A percentile compares a stretch with the other conserved stretches of the same genome.
Evolutionary conservation across 53 echinoderm and acorn worm species (phyloP).

Genomic region (Echinometra lucunter): DNA sequence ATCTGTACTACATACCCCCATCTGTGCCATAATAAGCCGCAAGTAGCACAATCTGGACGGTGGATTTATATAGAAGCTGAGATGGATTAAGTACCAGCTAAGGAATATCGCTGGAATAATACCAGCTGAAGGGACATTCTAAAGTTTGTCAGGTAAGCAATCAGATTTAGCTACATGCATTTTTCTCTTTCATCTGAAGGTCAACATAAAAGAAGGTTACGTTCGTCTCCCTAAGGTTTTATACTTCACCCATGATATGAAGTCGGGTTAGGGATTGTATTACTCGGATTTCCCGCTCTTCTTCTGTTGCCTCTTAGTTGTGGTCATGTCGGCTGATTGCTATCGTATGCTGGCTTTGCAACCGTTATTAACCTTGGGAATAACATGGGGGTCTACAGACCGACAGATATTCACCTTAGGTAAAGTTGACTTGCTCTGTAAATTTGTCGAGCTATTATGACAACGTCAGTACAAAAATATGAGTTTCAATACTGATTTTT

Average conservation of each 20-base stretch:
- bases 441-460: background rate
- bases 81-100: background rate
- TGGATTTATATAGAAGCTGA: background rate
- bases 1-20: background rate
- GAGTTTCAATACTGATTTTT: too few species aligned
- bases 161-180: background rate
- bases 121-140: background rate
- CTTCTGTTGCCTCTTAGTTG: background rate
- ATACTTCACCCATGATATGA: background rate
- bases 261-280: background rate
- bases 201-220: constrained; percentile 4
- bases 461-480: background rate
- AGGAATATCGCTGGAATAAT: background rate
- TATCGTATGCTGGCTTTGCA: background rate
- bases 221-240: background rate
- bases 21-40: background rate
- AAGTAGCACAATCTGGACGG: background rate
- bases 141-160: background rate
- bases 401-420: background rate
- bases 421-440: background rate
- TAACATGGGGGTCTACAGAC: background rate
- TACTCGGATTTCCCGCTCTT: background rate
- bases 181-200: background rate
- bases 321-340: background rate
- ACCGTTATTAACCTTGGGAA: background rate